These are phyloP conservation scores for Antheraea yamamai DNA, from an alignment of 2,888 invertebrate species.

Conservation along the genomic window DNA sequence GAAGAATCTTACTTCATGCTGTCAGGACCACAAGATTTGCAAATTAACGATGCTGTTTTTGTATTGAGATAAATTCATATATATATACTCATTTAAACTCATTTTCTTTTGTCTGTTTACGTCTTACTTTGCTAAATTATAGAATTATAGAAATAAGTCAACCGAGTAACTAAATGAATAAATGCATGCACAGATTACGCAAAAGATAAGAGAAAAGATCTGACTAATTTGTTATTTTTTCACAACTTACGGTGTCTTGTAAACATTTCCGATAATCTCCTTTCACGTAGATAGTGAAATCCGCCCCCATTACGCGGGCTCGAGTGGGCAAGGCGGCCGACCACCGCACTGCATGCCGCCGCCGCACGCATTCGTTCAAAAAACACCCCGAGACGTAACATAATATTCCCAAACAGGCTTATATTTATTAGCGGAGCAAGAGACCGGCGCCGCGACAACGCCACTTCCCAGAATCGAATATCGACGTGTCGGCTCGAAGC, in stretches of 20 bases:
- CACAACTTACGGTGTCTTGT: slow-evolving; percentile 31
- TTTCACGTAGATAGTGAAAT: slow-evolving; percentile 45
- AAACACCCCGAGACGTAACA: slow-evolving; percentile 76
- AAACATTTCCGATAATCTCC: slow-evolving; percentile 27
- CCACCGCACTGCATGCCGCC: slow-evolving; percentile 48
- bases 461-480: slow-evolving; percentile 72
- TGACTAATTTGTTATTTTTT: slow-evolving; percentile 16
- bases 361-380: slow-evolving; percentile 65
- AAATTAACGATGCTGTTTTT: no score
- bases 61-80: no score
- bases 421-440: slow-evolving; percentile 76
- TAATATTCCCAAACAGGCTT: slow-evolving; percentile 80
- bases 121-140: neutral
- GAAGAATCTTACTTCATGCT: no score
- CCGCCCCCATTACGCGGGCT: slow-evolving; percentile 58
- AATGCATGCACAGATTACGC: neutral
- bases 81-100: no score
- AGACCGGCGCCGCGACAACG: slow-evolving; percentile 76
- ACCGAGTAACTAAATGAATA: neutral
- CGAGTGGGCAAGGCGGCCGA: slow-evolving; percentile 64
- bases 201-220: neutral
- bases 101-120: neutral
- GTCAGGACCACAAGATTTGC: no score
- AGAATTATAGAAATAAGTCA: neutral
- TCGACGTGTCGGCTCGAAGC: slow-evolving; percentile 72